Base-by-base conservation (phyloP, 2,797 vertebrate species). In the Molossus molossus region DNA sequence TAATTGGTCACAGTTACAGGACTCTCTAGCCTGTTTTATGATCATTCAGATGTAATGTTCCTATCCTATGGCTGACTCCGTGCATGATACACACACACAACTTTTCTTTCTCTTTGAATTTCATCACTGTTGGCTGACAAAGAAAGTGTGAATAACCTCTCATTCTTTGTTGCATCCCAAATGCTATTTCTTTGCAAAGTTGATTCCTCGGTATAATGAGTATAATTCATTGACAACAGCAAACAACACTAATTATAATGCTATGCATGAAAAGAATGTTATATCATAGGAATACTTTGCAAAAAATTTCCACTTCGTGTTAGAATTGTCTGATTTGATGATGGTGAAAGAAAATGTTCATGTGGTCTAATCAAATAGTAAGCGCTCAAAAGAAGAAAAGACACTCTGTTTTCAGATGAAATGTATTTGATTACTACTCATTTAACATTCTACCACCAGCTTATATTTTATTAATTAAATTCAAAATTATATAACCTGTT, bases 401-500 rank as follows among this genome's bases (percentile, higher is more conserved):
- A 40, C 84, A 70, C 62, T 91, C n/a, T 89, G 15, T 85, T 77
- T 84, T 91, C 76, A 75, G 57, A 80, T 21, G 77, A 86, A 86
- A 82, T 79, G 6, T 62, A 27, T 79, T 94, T 81, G 81, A 86
- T 65, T 33, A 45, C 9, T n/a, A 20, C 20, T 94, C 80, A 37
- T 23, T 33, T 72, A 64, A 65, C 37, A 58, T 85, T 88, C 64
- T 79, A 25, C 37, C 40, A 23, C 18, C 62, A 75, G 40, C 89
- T 86, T 69, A 90, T 45, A 95, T 62, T 72, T 81, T 69, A 45
- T 79, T 94, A 86, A 96, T 94, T 70, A 84, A 83, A 81, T 72
- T 58, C 67, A 48, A 85, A 94, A 20, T 93, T 83, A 84, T 45
- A 64, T 77, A 90, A 91, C n/a, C 55, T 62, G 9, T 69, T 93